Evolutionary conservation across 2,888 invertebrate species (phyloP), one percentile per base, ranked within the genome.

Genomic region (Scaptodrosophila latifasciaeformis): DNA sequence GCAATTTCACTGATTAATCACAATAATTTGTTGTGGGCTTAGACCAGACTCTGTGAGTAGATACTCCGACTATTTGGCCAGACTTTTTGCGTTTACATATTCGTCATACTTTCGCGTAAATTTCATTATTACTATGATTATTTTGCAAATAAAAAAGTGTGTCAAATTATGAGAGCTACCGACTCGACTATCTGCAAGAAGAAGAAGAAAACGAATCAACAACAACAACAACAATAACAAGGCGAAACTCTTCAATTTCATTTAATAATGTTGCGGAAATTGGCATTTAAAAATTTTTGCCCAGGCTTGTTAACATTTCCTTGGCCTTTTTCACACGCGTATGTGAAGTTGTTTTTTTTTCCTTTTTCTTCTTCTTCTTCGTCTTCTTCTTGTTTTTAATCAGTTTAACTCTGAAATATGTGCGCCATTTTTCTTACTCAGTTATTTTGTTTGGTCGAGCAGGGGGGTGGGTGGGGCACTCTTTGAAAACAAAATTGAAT

Each of bases 11-110:
- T 81, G 76, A 76, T 76, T 76, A 75, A 76, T 81, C 81, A 69
- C 79, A 75, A 78, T 78, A 67, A 76, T 76, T 78, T 78, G 75
- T 81, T 78, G 81, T 59, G 69, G 76, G 81, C 75, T 75, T 80
- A 80, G 80, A 13, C 24, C 4, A 24, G 24, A 5, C 24, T 3
- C 4, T 7, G 24, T 7, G 24, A 24, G 7, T 24, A 3, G 3
- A 3, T 24, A 3, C 24, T 5, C 4, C 24, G 24, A 5, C 24
- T 24, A 7, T 3, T 3, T n/a, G 31, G 31, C 31, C 3, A 3
- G 27, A 27, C n/a, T 24, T 7, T 3, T 55, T 69, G 77, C 77
- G 80, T 74, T 74, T 74, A 74, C 77, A 76, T 79, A 74, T 74
- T 74, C 72, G 72, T 74, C 72, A 74, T 74, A 74, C 72, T 74